Evolutionary conservation across 2,797 vertebrate species (phyloP), one percentile per base, ranked within the genome.

Genomic region (Nothura maculosa): DNA sequence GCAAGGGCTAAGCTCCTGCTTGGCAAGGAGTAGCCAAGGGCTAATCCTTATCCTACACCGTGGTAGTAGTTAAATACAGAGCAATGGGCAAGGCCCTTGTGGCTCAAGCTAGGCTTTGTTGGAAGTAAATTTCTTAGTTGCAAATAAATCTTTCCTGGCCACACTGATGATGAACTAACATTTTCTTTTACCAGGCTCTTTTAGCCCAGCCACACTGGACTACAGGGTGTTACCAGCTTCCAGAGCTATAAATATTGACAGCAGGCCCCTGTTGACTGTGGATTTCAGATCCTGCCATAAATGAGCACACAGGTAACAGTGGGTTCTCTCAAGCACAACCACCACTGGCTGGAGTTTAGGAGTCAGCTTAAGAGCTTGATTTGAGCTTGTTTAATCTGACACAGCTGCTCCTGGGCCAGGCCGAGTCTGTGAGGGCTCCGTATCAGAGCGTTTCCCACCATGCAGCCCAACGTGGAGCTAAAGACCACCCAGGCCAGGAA

Each of bases 161-260:
- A 30, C 68, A 55, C 54, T 78, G 54, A 38, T 66, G 69, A 94
- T 69, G 66, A 78, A 19, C 27, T n/a, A 58, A 18, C 27, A 64
- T 43, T 48, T 89, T 69, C 28, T 64, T 25, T 67, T 87, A 62
- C 16, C 78, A 80, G 60, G 47, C 47, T 48, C 47, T 48, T 24
- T 24, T 6, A 24, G 10, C n/a, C 73, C 1, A 0, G 64, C 38
- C 85, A 24, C 27, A 43, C 12, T 0, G 60, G 81, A 58, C 66
- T 67, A 45, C 21, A 34, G 8, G 27, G n/a, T 48, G 69, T 66
- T 66, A 55, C 66, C 84, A 81, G 66, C 73, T 81, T 75, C 32
- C 60, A 66, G 50, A 92, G 69, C 54, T 63, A 42, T 85, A 85
- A 89, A 76, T 83, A 81, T 91, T 93, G 76, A 79, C 1, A 94